Percentiles rank a stretch among this genome's conserved stretches.
Conservation (phyloP, 2,113 vertebrate species). For the Rana temporaria region DNA sequence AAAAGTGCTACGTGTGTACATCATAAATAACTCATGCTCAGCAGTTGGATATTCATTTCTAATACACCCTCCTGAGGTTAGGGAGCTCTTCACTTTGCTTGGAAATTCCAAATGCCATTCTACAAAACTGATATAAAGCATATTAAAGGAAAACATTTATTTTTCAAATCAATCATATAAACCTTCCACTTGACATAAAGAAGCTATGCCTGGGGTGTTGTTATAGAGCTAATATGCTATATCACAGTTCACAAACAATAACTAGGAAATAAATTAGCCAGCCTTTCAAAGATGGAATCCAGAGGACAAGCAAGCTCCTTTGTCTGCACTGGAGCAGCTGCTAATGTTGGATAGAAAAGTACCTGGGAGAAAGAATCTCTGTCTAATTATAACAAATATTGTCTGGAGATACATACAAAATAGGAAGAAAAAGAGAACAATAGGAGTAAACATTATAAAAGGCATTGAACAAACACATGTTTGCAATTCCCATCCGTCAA, state of each 20-base stretch:
- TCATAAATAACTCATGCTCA: background rate
- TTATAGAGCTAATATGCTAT: conserved; percentile 50
- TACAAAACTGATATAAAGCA: conserved; percentile 22
- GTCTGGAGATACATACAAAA: conserved; percentile 37
- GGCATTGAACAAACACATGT: conserved; percentile 37
- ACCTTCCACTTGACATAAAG: conserved; percentile 15
- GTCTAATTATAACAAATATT: conserved; percentile 53
- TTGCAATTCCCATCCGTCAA: conserved; percentile 23
- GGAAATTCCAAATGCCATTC: background rate
- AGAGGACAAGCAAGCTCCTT: conserved; percentile 39
- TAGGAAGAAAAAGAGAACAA: conserved; percentile 41
- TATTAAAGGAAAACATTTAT: conserved; percentile 31
- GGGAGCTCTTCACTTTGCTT: background rate
- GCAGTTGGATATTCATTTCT: background rate
- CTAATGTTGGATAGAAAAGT: conserved; percentile 49
- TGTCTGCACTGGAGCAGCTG: conserved; percentile 53
- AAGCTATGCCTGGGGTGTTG: conserved; percentile 44
- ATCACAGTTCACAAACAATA: conserved; percentile 50
- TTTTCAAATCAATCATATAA: conserved; percentile 41
- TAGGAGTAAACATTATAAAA: conserved; percentile 37
- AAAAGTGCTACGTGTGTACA: background rate
- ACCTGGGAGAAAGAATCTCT: conserved; percentile 48
- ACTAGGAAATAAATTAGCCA: conserved; percentile 55
- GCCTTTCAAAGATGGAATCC: conserved; percentile 52
- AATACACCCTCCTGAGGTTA: background rate